phyloP scores from a whole-genome alignment of 2,888 invertebrate genomes.

The Anthoptus insignis region DNA sequence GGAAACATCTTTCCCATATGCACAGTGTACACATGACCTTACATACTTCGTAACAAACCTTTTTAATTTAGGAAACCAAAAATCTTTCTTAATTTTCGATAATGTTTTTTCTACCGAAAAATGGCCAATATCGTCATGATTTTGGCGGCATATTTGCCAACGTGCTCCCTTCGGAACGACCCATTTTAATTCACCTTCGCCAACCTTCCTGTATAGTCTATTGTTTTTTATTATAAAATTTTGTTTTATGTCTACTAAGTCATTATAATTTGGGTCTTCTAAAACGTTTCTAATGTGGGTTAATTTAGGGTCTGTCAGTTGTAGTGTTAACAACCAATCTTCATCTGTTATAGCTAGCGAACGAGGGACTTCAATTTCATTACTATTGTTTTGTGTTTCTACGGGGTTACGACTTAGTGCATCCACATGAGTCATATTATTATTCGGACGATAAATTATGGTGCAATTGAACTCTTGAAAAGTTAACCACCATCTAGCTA shows the following conservation, averaged over 20 bases:
- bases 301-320: too few species aligned
- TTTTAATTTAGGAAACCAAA: neutral
- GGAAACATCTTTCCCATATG: neutral
- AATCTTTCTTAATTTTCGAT: constrained; percentile 15
- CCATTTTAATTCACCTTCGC: neutral
- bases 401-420: neutral
- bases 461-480: constrained; percentile 5
- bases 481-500: constrained; percentile 12
- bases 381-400: neutral
- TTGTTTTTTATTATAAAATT: neutral
- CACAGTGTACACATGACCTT: neutral
- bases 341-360: neutral
- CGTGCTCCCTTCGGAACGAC: neutral
- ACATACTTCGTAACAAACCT: neutral
- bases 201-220: neutral
- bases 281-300: too few species aligned
- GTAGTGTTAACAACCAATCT: neutral
- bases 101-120: constrained; percentile 36
- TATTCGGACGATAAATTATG: constrained; percentile 4
- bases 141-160: constrained; percentile 22
- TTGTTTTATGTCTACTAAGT: neutral
- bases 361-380: neutral
- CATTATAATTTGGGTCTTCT: too few species aligned
- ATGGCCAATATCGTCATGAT: constrained; percentile 55
- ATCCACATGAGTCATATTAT: constrained; percentile 6